phyloP scores from a whole-genome alignment of 2,888 invertebrate species.

The Mactromeris polynyma region DNA sequence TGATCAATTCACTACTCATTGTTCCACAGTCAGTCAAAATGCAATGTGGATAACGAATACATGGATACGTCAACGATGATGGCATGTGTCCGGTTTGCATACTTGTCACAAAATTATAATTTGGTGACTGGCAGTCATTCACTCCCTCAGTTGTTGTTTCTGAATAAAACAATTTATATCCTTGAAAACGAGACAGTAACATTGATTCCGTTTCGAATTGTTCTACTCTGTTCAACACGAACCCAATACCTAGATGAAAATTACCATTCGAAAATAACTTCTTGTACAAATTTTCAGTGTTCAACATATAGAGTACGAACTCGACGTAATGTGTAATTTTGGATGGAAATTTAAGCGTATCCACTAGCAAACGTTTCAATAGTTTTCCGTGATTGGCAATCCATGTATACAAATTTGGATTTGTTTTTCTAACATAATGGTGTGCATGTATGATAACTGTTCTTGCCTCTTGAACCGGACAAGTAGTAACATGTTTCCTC shows the following conservation, averaged over 20 bases:
- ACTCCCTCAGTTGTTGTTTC: slow-evolving; percentile 22
- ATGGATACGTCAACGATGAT: slow-evolving; percentile 24
- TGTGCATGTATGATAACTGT: neutral
- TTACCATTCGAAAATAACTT: slow-evolving; percentile 18
- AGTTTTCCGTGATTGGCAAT: slow-evolving; percentile 10
- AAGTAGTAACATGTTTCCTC: neutral
- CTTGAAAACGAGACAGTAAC: slow-evolving; percentile 23
- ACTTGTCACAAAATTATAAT: slow-evolving; percentile 19
- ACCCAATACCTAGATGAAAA: slow-evolving; percentile 24
- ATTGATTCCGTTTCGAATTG: slow-evolving; percentile 31
- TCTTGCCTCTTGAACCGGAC: neutral
- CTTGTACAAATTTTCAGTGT: slow-evolving; percentile 10
- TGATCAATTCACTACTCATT: slow-evolving; percentile 26
- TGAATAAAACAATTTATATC: slow-evolving; percentile 35
- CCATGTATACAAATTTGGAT: slow-evolving; percentile 29
- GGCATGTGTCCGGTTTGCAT: slow-evolving; percentile 35
- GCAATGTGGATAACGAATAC: slow-evolving; percentile 37
- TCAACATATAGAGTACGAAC: slow-evolving; percentile 30
- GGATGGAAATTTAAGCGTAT: neutral
- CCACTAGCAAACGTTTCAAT: neutral
- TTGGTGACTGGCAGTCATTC: slow-evolving; percentile 33
- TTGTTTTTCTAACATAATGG: slow-evolving; percentile 1
- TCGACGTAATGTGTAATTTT: slow-evolving; percentile 21
- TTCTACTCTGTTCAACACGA: slow-evolving; percentile 28
- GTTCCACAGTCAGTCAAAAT: slow-evolving; percentile 24